These are phyloP conservation scores for Ooceraea biroi DNA, from an alignment of 1,140 invertebrate genomes.

Conservation along the genomic window DNA sequence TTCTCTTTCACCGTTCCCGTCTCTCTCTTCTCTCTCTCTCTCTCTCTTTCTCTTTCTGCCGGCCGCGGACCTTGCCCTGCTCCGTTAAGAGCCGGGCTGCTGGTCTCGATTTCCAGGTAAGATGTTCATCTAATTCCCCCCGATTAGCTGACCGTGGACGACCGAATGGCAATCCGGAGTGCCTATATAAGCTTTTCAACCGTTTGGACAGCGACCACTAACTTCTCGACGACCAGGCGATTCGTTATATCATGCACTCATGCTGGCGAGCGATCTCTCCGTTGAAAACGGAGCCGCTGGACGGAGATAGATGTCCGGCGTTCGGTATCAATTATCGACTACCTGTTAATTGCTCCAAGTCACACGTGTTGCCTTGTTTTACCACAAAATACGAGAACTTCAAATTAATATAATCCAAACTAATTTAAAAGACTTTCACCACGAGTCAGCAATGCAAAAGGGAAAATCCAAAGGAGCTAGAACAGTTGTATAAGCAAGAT, in stretches of 20 bases:
- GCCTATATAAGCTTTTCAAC: conserved; percentile 75
- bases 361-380: neutral
- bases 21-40: conserved; percentile 60
- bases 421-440: neutral
- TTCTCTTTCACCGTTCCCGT: conserved; percentile 73
- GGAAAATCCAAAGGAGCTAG: neutral
- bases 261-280: conserved; percentile 7
- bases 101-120: conserved; percentile 76
- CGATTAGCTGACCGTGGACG: conserved; percentile 73
- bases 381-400: neutral
- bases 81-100: conserved; percentile 53
- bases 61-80: conserved; percentile 12
- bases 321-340: conserved; percentile 31
- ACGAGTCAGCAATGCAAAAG: neutral
- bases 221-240: conserved; percentile 65
- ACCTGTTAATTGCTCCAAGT: conserved; percentile 26
- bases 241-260: conserved; percentile 66
- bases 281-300: neutral
- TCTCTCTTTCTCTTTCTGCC: conserved; percentile 53
- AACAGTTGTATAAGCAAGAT: neutral
- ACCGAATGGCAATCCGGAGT: conserved; percentile 69
- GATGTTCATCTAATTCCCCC: conserved; percentile 78
- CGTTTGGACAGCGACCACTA: conserved; percentile 73
- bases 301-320: conserved; percentile 31
- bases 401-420: neutral